Evolutionary conservation across 2,797 vertebrate species (phyloP), one percentile per base, ranked within the genome.

Genomic region (Coccyzus lansbergi): DNA sequence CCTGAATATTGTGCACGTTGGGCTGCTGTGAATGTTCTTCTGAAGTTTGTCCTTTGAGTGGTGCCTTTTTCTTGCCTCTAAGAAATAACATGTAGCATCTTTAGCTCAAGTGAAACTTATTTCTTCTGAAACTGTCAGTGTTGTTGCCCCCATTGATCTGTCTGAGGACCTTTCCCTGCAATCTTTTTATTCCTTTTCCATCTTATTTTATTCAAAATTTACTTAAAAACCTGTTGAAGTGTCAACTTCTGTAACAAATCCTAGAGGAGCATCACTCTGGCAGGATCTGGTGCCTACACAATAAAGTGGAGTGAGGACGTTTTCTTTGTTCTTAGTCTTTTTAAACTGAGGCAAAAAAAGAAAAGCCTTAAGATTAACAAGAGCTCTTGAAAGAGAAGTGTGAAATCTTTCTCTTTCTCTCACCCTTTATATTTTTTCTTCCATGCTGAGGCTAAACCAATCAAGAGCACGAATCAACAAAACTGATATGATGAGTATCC

Each of bases 191-290:
- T 89, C 38, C 17, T 72, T 70, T 88, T 86, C 49, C 33, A 46
- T 15, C 9, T 86, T 63, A 40, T 82, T 89, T 81, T 59, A 74
- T 88, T 65, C 49, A 68, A 88, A 80, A 64, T 71, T 77, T 75
- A 31, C 85, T 94, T 88, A 0, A 74, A 88, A 88, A 70, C 49
- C 58, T 60, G 83, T 81, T 78, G 71, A 81, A 90, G 14, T 63
- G 53, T 77, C 69, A 83, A n/a, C 20, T 78, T 44, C 49, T 68
- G 49, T 88, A 90, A 59, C 59, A 88, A 94, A 76, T 93, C 59
- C 38, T 82, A 13, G 55, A 64, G 59, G 67, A 42, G 65, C n/a
- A 69, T 84, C 42, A 58, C 51, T 81, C 40, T 71, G 67, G 71
- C 51, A 82, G 70, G 36, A 40, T 38, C 51, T 91, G 42, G 18